Evolutionary conservation across 2,113 vertebrate genomes (phyloP), one percentile per base, ranked within the genome.

Genomic region (Crypturellus undulatus): DNA sequence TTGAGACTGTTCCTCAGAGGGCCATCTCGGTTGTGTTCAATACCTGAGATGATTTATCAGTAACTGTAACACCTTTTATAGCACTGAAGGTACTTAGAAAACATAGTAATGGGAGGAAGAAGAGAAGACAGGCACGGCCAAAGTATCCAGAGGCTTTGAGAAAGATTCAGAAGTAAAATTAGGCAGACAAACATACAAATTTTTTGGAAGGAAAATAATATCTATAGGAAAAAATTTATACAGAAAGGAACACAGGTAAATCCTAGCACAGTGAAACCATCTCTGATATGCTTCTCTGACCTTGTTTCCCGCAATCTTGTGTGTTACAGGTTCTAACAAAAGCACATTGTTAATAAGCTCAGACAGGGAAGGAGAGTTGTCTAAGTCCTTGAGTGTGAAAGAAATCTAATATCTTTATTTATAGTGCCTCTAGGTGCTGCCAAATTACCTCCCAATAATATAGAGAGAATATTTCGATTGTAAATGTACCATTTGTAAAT

Each of bases 351-450:
- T 84, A 51, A 56, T 60, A 75, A 87, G 25, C 38, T 89, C 62
- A 87, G 45, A 12, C 47, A 79, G 67, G 76, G 81, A 3, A 79
- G 3, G 15, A 68, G 16, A 1, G 12, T 47, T 87, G 18, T 45
- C 42, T 49, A 71, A 75, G 47, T 67, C 38, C 45, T 71, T 92
- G 58, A 76, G 12, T 58, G 43, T 64, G 58, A 72, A 94, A 86
- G 58, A 81, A 60, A 70, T 60, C 18, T 81, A 75, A 16, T 78
- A 34, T 45, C 15, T 89, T 84, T 84, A 84, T 94, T 95, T 71
- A 71, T 40, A 56, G 28, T 15, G 36, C 12, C 2, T 92, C 67
- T 79, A 81, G 51, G 13, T 80, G 45, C 26, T 80, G 63, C 45
- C 59, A 93, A 88, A 84, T 68, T 92, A 60, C 18, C 28, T 30